phyloP scores from a whole-genome alignment of 2,113 vertebrate genomes.

The Odocoileus hemionus region DNA sequence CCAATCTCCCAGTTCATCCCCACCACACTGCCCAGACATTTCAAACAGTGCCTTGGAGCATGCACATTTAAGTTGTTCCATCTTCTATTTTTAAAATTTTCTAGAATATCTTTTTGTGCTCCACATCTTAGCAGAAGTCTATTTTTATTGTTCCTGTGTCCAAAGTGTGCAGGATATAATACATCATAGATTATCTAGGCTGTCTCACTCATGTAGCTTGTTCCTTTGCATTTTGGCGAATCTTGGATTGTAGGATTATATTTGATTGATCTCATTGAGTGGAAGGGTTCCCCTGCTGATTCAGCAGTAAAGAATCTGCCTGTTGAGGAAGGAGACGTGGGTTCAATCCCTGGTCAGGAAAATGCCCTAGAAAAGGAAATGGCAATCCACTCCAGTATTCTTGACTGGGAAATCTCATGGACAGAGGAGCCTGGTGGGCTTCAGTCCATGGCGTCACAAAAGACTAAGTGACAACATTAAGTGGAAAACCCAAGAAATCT shows the following conservation, averaged over 20 bases:
- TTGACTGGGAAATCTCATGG: neutral
- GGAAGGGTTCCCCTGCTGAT: neutral
- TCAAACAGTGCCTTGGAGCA: neutral
- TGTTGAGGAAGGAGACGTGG: accelerated
- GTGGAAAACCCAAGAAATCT: neutral
- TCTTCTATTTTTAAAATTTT: neutral
- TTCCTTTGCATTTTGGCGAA: neutral
- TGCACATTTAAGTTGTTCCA: neutral
- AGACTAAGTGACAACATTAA: neutral
- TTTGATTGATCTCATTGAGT: neutral
- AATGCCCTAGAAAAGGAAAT: neutral
- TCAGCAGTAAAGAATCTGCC: neutral
- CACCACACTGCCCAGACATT: neutral
- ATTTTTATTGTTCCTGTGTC: neutral
- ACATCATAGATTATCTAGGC: neutral
- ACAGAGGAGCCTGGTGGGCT: neutral
- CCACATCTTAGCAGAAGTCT: neutral
- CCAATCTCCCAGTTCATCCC: neutral
- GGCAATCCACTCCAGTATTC: neutral
- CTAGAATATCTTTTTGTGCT: neutral
- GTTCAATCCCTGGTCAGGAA: neutral
- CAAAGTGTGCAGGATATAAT: neutral
- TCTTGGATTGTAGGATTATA: neutral
- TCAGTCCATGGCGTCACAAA: accelerated
- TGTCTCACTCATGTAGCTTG: neutral